phyloP scores from a whole-genome alignment of 2,113 vertebrate species.

The Eleginops maclovinus region DNA sequence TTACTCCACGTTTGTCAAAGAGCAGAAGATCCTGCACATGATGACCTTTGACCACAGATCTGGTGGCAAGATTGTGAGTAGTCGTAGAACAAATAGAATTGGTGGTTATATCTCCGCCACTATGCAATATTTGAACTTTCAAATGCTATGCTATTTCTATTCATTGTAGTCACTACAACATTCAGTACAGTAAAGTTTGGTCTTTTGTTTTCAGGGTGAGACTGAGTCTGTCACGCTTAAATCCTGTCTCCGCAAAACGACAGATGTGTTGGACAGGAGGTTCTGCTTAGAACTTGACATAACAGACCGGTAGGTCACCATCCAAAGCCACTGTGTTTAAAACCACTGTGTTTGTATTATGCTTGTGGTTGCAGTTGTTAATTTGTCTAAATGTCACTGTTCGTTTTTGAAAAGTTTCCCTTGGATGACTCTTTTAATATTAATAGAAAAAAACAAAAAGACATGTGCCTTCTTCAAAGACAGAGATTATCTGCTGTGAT shows the following conservation, averaged over 20 bases:
- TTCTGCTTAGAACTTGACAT: constrained; percentile 98
- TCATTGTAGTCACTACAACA: background rate
- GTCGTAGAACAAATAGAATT: background rate
- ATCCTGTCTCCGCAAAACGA: constrained; percentile 90
- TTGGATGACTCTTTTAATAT: constrained; percentile 6
- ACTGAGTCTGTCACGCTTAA: constrained; percentile 89
- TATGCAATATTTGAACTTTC: background rate
- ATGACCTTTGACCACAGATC: constrained; percentile 96
- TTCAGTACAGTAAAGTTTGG: background rate
- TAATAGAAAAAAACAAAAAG: too few species aligned
- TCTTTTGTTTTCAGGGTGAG: constrained; percentile 88
- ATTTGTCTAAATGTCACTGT: background rate
- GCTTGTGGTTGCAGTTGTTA: background rate
- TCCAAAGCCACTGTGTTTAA: background rate
- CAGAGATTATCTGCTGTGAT: background rate
- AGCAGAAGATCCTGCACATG: constrained; percentile 95
- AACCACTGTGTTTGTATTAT: background rate
- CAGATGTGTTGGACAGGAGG: constrained; percentile 90
- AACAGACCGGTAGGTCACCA: constrained; percentile 88
- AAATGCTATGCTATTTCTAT: background rate
- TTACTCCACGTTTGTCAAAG: constrained; percentile 94
- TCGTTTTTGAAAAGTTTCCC: background rate
- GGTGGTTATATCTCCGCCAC: background rate
- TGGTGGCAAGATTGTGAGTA: constrained; percentile 93
- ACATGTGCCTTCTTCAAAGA: background rate